Evolutionary conservation across 1,140 invertebrate species (phyloP).

Genomic region (Bombus turneri): DNA sequence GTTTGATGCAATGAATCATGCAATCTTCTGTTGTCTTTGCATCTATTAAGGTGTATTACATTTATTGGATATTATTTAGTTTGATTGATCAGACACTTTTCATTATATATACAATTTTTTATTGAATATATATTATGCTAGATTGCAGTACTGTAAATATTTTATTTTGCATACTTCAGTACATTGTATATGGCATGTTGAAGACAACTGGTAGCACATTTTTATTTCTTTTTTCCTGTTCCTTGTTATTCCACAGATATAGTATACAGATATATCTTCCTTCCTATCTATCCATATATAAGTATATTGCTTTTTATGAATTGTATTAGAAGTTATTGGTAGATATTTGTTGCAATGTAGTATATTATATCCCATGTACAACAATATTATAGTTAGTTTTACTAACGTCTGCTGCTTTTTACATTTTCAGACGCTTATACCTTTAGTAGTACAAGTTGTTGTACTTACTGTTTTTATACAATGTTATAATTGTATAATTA

Average conservation of each 20-base stretch:
- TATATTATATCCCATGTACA: slow-evolving; percentile 29
- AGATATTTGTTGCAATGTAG: slow-evolving; percentile 61
- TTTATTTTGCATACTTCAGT: slow-evolving; percentile 40
- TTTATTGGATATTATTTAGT: slow-evolving; percentile 61
- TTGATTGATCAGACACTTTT: slow-evolving; percentile 69
- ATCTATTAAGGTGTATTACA: slow-evolving; percentile 59
- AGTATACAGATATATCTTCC: slow-evolving; percentile 21
- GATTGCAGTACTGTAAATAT: slow-evolving; percentile 27
- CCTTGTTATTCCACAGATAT: slow-evolving; percentile 43
- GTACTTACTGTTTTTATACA: slow-evolving; percentile 20
- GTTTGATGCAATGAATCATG: slow-evolving; percentile 9
- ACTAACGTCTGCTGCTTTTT: slow-evolving; percentile 57
- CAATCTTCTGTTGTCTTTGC: slow-evolving; percentile 49
- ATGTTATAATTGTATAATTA: slow-evolving; percentile 6
- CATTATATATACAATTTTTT: slow-evolving; percentile 45
- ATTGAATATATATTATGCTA: slow-evolving; percentile 37
- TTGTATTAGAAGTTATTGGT: slow-evolving; percentile 64
- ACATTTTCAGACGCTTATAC: slow-evolving; percentile 50
- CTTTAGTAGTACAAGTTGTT: slow-evolving; percentile 21
- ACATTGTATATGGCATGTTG: slow-evolving; percentile 75
- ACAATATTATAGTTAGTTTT: slow-evolving; percentile 17
- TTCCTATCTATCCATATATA: slow-evolving; percentile 43
- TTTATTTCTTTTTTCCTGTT: slow-evolving; percentile 51
- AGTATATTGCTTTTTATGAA: slow-evolving; percentile 66
- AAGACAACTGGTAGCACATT: slow-evolving; percentile 74